These are phyloP conservation scores for Cyrtonyx montezumae DNA, from an alignment of 2,113 vertebrate species.

Conservation along the genomic window DNA sequence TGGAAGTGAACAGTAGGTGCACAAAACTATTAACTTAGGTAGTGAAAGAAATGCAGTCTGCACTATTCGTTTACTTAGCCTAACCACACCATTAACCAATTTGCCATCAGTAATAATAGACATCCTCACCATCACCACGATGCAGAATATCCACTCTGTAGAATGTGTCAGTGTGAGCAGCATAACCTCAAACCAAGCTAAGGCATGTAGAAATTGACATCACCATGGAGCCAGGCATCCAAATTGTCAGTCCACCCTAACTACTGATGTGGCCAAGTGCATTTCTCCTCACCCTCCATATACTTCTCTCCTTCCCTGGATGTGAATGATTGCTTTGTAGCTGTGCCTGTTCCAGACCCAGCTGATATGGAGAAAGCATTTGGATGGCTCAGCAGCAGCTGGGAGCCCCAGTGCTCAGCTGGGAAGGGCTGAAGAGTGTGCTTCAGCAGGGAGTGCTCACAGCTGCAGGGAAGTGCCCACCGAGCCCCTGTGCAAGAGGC, in stretches of 20 bases:
- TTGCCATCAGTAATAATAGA: not conserved
- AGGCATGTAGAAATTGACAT: not conserved
- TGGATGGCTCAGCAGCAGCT: not conserved
- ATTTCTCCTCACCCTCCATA: not conserved
- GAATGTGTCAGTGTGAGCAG: rapidly evolving
- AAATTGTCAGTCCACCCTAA: not conserved
- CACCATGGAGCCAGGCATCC: not conserved
- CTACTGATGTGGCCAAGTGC: rapidly evolving
- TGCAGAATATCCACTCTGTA: not conserved
- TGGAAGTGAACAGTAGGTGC: not conserved
- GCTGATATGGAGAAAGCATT: not conserved
- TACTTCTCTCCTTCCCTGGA: not conserved
- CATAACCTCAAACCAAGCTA: not conserved
- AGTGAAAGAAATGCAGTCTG: not conserved
- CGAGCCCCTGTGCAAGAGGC: not conserved
- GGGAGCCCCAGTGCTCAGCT: not conserved
- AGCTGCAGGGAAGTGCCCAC: not conserved
- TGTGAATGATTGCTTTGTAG: rapidly evolving
- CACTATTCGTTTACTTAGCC: not conserved
- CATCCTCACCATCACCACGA: not conserved
- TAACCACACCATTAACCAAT: slow-evolving; percentile 12
- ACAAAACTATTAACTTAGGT: not conserved
- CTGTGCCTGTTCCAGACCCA: not conserved
- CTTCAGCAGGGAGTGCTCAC: not conserved
- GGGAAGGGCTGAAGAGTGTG: not conserved